A percentile compares a stretch with the other conserved stretches of the same genome.
These are phyloP conservation scores for Cynaeus angustus DNA, from an alignment of 2,888 invertebrate genomes.

Conservation along the genomic window DNA sequence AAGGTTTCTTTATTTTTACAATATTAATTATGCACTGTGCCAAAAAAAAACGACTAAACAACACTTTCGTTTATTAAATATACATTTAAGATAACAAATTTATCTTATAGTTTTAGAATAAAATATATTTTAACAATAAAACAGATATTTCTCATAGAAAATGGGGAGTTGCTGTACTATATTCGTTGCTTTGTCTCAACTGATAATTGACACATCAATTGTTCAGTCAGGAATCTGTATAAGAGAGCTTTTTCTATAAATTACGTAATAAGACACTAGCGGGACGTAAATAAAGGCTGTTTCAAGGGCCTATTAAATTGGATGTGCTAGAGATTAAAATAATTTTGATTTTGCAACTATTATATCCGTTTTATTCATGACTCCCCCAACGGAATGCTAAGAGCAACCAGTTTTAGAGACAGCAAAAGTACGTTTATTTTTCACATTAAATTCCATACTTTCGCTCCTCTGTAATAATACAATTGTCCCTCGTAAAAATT, in stretches of 20 bases:
- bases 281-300: too few species aligned
- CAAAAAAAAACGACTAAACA: slow-evolving; percentile 29
- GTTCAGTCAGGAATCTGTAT: not conserved
- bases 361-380: not conserved
- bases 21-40: slow-evolving; percentile 15
- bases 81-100: slow-evolving; percentile 42
- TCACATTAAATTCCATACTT: too few species aligned
- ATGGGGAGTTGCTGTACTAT: slow-evolving; percentile 11
- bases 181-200: slow-evolving; percentile 21
- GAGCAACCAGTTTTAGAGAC: too few species aligned
- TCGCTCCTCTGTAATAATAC: too few species aligned
- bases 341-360: slow-evolving; percentile 1
- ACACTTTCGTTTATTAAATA: slow-evolving; percentile 44
- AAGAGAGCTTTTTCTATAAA: slow-evolving; percentile 3
- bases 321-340: slow-evolving; percentile 4
- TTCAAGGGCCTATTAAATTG: too few species aligned
- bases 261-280: not conserved
- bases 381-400: slow-evolving; percentile 14
- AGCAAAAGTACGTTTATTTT: too few species aligned
- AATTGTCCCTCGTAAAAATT: not conserved
- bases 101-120: slow-evolving; percentile 33
- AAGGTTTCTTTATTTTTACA: slow-evolving; percentile 52
- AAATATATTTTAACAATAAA: slow-evolving; percentile 45
- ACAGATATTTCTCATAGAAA: slow-evolving; percentile 23
- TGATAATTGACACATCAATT: not conserved